Percentiles rank a stretch among this genome's conserved stretches.
Evolutionary conservation across 2,113 vertebrate genomes (phyloP).

Genomic region (Laticauda colubrina): DNA sequence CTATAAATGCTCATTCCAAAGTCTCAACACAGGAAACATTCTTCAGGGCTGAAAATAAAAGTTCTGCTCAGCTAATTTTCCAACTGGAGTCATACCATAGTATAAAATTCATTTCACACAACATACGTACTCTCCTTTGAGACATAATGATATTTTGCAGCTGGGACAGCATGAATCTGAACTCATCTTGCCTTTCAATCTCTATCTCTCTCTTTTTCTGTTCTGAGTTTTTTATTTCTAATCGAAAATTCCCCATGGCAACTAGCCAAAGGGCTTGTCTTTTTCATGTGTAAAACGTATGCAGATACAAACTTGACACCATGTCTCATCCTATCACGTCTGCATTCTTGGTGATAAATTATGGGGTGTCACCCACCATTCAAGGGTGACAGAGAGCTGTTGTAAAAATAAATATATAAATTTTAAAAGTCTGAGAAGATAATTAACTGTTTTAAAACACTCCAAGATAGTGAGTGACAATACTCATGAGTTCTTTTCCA

Average conservation of each 20-base stretch:
- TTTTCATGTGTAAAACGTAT: constrained; percentile 59
- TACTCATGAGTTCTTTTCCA: constrained; percentile 44
- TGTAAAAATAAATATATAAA: constrained; percentile 43
- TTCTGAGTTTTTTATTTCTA: constrained; percentile 63
- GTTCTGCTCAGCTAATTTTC: constrained; percentile 60
- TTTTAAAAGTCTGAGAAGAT: constrained; percentile 42
- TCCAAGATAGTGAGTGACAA: constrained; percentile 51
- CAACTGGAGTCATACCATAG: constrained; percentile 60
- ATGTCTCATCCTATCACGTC: constrained; percentile 54
- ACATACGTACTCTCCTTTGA: constrained; percentile 66
- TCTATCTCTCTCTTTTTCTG: constrained; percentile 41
- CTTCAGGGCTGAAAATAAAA: constrained; percentile 47
- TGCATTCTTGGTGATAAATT: constrained; percentile 69
- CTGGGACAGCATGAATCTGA: constrained; percentile 62
- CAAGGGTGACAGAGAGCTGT: constrained; percentile 50
- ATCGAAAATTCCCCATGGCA: constrained; percentile 66
- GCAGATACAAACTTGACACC: constrained; percentile 54
- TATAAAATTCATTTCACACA: constrained; percentile 69
- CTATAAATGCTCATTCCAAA: constrained; percentile 40
- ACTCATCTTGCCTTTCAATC: not conserved
- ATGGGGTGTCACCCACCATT: constrained; percentile 56
- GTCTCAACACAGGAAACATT: constrained; percentile 43
- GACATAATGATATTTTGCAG: constrained; percentile 70
- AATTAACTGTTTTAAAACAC: constrained; percentile 56
- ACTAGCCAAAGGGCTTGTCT: constrained; percentile 58